Percentiles rank a stretch among this genome's conserved stretches.
These are phyloP conservation scores for western clawed frog (Xenopus tropicalis) DNA, from an alignment of 2,113 vertebrate species.

Conservation along the genomic window UCB_Xtro_10.0 CM004447.2:107837501-107838000, in stretches of 20 bases:
- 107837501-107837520: no score
- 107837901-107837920: conserved; percentile 44
- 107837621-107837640: no score
- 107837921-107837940: conserved; percentile 43
- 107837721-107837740: no score
- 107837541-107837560: no score
- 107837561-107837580: no score
- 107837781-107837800: conserved; percentile 27
- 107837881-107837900: conserved; percentile 38
- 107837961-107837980: conserved; percentile 42
- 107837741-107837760: conserved; percentile 18
- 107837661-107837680: no score
- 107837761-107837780: conserved; percentile 26
- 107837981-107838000: conserved; percentile 44
- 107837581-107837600: no score
- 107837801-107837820: conserved; percentile 39
- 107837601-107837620: no score
- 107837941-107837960: conserved; percentile 43
- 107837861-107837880: conserved; percentile 35
- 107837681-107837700: no score
- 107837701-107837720: no score
- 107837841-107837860: conserved; percentile 40
- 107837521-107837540: no score
- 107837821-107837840: conserved; percentile 37
- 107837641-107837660: no score